Base-by-base conservation (phyloP, 2,113 vertebrate species). In the Cyprinodon brontotheroides region DNA sequence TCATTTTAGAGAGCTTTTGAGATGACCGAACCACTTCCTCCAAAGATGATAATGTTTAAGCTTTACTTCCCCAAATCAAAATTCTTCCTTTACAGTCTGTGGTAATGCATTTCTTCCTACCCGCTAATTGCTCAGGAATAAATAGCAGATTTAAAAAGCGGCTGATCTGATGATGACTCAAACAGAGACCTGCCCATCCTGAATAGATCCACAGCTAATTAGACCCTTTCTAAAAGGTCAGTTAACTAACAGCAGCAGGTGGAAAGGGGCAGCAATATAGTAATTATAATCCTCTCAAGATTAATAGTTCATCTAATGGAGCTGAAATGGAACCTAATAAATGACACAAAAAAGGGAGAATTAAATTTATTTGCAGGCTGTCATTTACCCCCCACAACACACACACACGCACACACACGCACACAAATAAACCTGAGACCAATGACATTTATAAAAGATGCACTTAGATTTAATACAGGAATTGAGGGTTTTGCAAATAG, bases 151-250 rank as follows among this genome's bases (percentile, higher is more conserved):
- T 70, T 38, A 15, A 41, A 64, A 70, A 36, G 29, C 13, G 29
- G 29, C 29, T 57, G 65, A 73, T 73, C 47, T 20, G 7, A 62
- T 11, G 38, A 41, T 40, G 60, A 65, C 14, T 65, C 60, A 47
- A 71, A 39, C 73, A 47, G 68, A 57, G 29, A 47, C 43, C n/a
- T 29, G 71, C 17, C 3, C 15, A 11, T 37, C 71, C 66, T 59
- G 61, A 77, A 70, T 17, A 61, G 43, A 76, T 20, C 66, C 9
- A 11, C 61, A 8, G 48, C 61, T 77, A 77, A 77, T 77, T 45
- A 77, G 60, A 64, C 47, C 47, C 57, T 5, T 57, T 59, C 22
- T 7, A 66, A 71, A 70, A 72, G 57, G 59, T 70, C 73, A 68
- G 13, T 29, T 61, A 61, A 66, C 38, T 6, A 61, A 66, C 63